A percentile compares a stretch with the other conserved stretches of the same genome.
These are phyloP conservation scores for Ephestia elutella DNA, from an alignment of 1,140 invertebrate species.

Conservation along the genomic window DNA sequence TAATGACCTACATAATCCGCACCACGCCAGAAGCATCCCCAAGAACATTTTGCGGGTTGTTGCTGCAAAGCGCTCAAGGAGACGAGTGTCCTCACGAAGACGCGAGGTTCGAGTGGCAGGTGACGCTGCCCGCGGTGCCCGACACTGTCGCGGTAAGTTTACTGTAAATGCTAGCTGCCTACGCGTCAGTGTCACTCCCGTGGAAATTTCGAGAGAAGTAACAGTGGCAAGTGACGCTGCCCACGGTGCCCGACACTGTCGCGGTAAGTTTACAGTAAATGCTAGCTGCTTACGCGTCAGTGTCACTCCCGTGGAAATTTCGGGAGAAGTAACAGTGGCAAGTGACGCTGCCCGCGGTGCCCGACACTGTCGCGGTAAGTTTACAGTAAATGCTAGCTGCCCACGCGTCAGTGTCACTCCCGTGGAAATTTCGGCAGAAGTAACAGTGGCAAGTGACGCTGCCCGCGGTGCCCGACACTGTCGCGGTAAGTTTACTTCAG, in stretches of 20 bases:
- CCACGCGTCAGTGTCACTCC: too few species aligned
- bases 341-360: constrained; percentile 63
- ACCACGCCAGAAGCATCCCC: constrained; percentile 63
- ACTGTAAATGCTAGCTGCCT: too few species aligned
- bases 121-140: constrained; percentile 60
- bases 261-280: too few species aligned
- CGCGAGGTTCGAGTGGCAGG: constrained; percentile 73
- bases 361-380: not conserved
- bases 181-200: too few species aligned
- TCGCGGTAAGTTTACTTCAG: not conserved
- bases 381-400: too few species aligned
- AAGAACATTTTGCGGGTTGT: constrained; percentile 73
- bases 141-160: not conserved
- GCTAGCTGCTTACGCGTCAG: too few species aligned
- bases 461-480: constrained; percentile 24
- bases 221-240: constrained; percentile 76
- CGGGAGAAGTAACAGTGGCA: too few species aligned
- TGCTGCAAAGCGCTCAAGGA: constrained; percentile 68
- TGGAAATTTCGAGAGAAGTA: too few species aligned
- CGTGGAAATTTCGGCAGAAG: too few species aligned
- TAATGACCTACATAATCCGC: constrained; percentile 75
- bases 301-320: too few species aligned
- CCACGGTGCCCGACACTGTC: constrained; percentile 17
- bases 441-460: constrained; percentile 77
- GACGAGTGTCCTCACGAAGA: constrained; percentile 51